phyloP scores from a whole-genome alignment of 2,113 vertebrate genomes.

The Gopherus evgoodei region DNA sequence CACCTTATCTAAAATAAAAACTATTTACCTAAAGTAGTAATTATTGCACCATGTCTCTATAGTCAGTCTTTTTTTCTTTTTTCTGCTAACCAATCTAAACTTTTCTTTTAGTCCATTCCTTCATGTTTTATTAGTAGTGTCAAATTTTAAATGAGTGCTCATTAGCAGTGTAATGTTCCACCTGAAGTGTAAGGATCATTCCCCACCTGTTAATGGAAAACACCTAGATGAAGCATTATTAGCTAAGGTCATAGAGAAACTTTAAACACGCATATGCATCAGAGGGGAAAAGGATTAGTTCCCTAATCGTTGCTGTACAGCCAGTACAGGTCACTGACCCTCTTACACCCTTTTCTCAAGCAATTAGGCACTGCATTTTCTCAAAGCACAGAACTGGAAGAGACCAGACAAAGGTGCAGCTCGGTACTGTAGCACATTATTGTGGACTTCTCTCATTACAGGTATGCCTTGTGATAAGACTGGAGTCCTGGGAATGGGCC shows the following conservation, averaged over 20 bases:
- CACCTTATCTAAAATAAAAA: neutral
- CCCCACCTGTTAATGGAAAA: neutral
- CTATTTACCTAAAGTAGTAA: neutral
- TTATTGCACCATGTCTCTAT: neutral
- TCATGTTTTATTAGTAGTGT: neutral
- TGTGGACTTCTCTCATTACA: accelerated
- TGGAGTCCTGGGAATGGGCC: neutral
- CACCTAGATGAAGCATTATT: neutral
- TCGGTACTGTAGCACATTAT: neutral
- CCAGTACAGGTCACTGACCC: neutral
- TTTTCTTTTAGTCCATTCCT: neutral
- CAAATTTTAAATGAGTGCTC: neutral
- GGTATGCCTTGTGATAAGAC: neutral
- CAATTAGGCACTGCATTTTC: neutral
- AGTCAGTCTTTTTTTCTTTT: neutral
- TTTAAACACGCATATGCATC: neutral
- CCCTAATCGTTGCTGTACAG: neutral
- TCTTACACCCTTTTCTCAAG: neutral
- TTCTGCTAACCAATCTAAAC: neutral
- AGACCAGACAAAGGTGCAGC: neutral
- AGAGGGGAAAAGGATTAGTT: neutral
- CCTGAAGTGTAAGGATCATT: neutral
- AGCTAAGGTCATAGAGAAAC: neutral
- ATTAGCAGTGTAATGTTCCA: neutral
- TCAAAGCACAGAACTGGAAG: neutral